phyloP scores from a whole-genome alignment of 2,888 invertebrate genomes.

The Listrodromus nycthemerus region DNA sequence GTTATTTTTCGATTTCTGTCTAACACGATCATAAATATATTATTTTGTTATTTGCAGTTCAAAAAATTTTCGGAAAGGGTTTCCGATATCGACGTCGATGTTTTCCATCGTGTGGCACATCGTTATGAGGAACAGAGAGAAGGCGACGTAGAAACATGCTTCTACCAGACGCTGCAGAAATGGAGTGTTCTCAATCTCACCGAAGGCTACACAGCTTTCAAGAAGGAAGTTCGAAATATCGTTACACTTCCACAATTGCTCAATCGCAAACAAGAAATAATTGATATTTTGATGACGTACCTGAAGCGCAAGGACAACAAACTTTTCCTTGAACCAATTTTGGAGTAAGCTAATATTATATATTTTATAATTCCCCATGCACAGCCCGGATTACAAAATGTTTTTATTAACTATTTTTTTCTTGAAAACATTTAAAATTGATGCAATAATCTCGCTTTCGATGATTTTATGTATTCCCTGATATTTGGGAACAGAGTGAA shows the following conservation, averaged over 20 bases:
- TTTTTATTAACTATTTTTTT: too few species aligned
- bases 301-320: constrained; percentile 89
- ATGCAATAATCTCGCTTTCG: too few species aligned
- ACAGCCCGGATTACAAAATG: too few species aligned
- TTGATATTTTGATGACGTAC: constrained; percentile 90
- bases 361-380: too few species aligned
- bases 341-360: constrained; percentile 90
- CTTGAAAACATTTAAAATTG: not conserved
- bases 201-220: constrained; percentile 91
- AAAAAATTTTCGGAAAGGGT: constrained; percentile 95
- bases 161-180: constrained; percentile 93
- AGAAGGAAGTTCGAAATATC: constrained; percentile 90
- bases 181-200: constrained; percentile 96
- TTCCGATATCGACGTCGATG: constrained; percentile 93
- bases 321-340: constrained; percentile 91
- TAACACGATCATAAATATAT: constrained; percentile 17
- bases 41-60: constrained; percentile 87
- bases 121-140: constrained; percentile 90
- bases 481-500: not conserved
- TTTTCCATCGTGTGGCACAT: constrained; percentile 93
- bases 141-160: constrained; percentile 91
- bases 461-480: not conserved
- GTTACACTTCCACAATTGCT: constrained; percentile 94
- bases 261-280: constrained; percentile 91
- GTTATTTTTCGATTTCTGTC: not conserved